Conservation (phyloP, 2,888 invertebrate species). For the Scaptomyza caliginosa region DNA sequence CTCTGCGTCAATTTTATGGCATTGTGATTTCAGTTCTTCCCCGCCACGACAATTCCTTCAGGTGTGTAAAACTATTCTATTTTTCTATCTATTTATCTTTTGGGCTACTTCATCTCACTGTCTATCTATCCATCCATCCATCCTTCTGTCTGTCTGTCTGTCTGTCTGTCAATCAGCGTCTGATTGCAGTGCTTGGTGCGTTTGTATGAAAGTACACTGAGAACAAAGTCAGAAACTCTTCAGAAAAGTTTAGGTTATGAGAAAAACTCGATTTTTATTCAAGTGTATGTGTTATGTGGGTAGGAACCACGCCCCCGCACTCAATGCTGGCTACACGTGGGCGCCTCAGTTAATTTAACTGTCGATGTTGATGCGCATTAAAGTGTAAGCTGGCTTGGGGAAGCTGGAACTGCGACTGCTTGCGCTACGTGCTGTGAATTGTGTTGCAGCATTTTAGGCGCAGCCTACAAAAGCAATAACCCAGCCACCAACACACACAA, state of each 20-base stretch:
- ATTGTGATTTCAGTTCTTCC: conserved; percentile 42
- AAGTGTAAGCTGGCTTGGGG: conserved; percentile 33
- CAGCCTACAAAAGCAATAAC: conserved; percentile 20
- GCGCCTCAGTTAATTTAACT: conserved; percentile 61
- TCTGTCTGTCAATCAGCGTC: conserved; percentile 45
- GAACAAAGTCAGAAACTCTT: background rate
- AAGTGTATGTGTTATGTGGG: conserved; percentile 20
- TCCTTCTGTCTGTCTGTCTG: conserved; percentile 25
- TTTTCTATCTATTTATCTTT: background rate
- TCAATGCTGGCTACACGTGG: conserved; percentile 25
- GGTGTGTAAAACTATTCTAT: conserved; percentile 13
- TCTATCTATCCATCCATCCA: conserved; percentile 1
- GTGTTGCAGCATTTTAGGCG: conserved; percentile 75
- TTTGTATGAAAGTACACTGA: background rate
- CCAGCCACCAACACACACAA: conserved; percentile 2
- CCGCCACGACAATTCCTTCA: conserved; percentile 19
- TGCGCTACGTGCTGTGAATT: conserved; percentile 75
- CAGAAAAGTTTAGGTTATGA: too few relatives aligned
- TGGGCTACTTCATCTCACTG: background rate
- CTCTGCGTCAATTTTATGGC: conserved; percentile 46
- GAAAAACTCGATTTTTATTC: too few relatives aligned
- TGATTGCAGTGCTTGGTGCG: conserved; percentile 38
- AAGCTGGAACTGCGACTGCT: conserved; percentile 32
- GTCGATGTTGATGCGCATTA: conserved; percentile 63
- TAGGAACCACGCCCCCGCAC: conserved; percentile 32